phyloP scores from a whole-genome alignment of 1,140 invertebrate genomes.

The Oedothorax gibbosus region DNA sequence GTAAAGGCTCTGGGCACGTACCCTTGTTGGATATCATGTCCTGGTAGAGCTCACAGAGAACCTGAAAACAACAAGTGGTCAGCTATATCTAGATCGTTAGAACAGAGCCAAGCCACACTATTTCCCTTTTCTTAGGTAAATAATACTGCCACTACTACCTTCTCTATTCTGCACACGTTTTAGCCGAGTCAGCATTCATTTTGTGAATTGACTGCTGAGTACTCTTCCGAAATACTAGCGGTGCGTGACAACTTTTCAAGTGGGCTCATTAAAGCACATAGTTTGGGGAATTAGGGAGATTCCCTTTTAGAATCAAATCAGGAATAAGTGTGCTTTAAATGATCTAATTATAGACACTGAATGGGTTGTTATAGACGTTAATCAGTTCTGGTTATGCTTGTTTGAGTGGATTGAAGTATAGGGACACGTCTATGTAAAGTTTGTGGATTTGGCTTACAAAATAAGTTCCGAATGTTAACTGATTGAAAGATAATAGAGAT shows the following conservation, averaged over 20 bases:
- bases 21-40: too few relatives aligned
- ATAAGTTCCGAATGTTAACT: neutral
- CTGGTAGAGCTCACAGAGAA: too few relatives aligned
- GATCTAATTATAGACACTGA: neutral
- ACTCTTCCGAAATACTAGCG: conserved; percentile 3
- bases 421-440: neutral
- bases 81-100: neutral
- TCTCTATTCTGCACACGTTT: conserved; percentile 12
- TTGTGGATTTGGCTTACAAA: neutral
- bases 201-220: conserved; percentile 23
- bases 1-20: too few relatives aligned
- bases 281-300: neutral
- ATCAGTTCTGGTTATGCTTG: neutral
- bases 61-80: neutral
- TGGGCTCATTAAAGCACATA: conserved; percentile 4
- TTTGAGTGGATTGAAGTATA: neutral
- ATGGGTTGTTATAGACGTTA: neutral
- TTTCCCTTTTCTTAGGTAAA: too few relatives aligned
- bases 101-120: too few relatives aligned
- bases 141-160: neutral
- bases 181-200: conserved; percentile 26
- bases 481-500: too few relatives aligned
- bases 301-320: neutral
- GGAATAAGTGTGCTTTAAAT: neutral
- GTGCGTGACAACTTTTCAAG: conserved; percentile 29